Percentiles rank a stretch among this genome's conserved stretches.
phyloP scores from a whole-genome alignment of 2,797 vertebrate species.

The Tragopan temminckii region DNA sequence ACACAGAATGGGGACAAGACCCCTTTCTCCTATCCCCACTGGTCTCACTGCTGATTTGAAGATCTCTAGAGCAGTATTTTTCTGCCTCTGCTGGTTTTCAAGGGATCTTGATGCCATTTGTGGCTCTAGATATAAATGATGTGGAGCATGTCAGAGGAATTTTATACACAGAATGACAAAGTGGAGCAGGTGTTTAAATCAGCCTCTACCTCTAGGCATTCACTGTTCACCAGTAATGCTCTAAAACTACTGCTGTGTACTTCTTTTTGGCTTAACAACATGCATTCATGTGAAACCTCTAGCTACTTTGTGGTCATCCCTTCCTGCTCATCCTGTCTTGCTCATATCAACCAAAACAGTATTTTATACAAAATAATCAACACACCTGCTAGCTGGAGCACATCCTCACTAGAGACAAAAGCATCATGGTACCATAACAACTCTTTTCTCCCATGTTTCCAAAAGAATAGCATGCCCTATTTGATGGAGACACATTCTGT shows the following conservation, averaged over 20 bases:
- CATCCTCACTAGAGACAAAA: neutral
- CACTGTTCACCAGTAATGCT: neutral
- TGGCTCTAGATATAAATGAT: neutral
- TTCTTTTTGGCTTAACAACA: neutral
- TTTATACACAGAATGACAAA: neutral
- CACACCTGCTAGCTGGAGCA: neutral
- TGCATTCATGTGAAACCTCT: neutral
- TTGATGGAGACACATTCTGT: neutral
- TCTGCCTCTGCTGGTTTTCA: neutral
- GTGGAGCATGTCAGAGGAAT: neutral
- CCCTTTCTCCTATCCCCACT: neutral
- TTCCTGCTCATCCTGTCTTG: neutral
- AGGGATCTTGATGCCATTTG: neutral
- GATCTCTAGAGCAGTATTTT: neutral
- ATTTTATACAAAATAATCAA: neutral
- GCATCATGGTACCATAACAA: neutral
- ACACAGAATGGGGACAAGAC: no score
- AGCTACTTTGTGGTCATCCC: neutral
- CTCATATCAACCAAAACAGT: neutral
- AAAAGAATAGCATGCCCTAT: fast-evolving
- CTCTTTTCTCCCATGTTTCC: neutral
- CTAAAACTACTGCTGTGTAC: neutral
- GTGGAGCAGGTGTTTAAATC: neutral
- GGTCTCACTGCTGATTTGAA: neutral
- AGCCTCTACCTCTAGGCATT: neutral